A percentile compares a stretch with the other conserved stretches of the same genome.
These are phyloP conservation scores for Venturia canescens DNA, from an alignment of 1,140 invertebrate species.

Conservation along the genomic window DNA sequence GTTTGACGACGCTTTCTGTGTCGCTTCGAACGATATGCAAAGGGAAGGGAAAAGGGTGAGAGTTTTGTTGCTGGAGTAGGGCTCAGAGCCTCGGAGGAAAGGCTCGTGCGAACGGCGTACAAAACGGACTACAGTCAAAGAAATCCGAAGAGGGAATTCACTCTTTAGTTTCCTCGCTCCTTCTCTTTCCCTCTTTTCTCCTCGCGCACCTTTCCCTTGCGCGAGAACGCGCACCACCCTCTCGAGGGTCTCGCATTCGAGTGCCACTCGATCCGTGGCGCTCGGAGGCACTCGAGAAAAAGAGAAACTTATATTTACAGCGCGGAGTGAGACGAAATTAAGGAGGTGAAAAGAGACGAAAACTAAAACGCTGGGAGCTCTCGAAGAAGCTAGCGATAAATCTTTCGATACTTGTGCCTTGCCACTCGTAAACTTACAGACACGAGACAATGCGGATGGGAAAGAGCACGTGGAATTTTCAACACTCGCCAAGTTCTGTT, in stretches of 20 bases:
- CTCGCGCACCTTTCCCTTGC: conserved; percentile 1
- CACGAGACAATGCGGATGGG: background rate
- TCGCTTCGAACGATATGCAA: conserved; percentile 12
- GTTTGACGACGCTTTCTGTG: conserved; percentile 40
- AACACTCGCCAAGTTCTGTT: too few species aligned
- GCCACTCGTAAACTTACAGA: background rate
- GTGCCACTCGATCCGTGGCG: conserved; percentile 41
- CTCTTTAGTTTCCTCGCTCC: background rate
- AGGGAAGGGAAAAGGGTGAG: conserved; percentile 23
- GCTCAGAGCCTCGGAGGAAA: conserved; percentile 4
- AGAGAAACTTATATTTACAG: conserved; percentile 40
- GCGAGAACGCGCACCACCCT: conserved; percentile 43
- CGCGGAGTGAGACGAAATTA: conserved; percentile 50
- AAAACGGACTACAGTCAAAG: conserved; percentile 21
- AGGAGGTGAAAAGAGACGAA: conserved; percentile 5
- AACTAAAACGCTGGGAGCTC: conserved; percentile 51
- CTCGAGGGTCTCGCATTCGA: conserved; percentile 33
- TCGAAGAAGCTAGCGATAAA: conserved; percentile 38
- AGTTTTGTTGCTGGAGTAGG: background rate
- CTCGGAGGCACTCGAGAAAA: conserved; percentile 29
- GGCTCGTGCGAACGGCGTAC: conserved; percentile 24
- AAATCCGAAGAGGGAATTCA: conserved; percentile 26
- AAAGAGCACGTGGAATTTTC: background rate
- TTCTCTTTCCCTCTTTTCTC: background rate
- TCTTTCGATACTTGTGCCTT: background rate